These are phyloP conservation scores for Todus mexicanus DNA, from an alignment of 2,797 vertebrate species.

Conservation along the genomic window DNA sequence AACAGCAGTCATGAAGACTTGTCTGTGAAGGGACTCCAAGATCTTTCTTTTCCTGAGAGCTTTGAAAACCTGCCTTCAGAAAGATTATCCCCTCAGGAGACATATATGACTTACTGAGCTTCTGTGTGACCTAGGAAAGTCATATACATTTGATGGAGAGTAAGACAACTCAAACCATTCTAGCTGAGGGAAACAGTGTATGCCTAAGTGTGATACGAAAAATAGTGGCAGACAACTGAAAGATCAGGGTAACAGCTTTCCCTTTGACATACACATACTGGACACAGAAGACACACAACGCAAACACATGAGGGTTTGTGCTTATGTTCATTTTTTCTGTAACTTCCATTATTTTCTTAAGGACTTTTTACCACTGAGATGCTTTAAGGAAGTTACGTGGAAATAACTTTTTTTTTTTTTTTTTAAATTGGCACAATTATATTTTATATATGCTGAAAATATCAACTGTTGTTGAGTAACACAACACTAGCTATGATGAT, in stretches of 20 bases:
- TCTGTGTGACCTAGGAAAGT: not conserved
- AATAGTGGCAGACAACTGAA: not conserved
- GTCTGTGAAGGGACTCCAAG: not conserved
- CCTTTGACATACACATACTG: not conserved
- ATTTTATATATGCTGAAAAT: not conserved
- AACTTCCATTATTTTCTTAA: not conserved
- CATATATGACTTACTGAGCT: not conserved
- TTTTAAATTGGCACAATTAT: not conserved
- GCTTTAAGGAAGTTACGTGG: not conserved
- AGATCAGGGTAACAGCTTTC: not conserved
- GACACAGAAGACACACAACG: not conserved
- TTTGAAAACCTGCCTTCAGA: not conserved
- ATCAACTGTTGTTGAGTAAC: not conserved
- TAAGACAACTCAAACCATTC: not conserved
- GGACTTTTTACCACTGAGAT: not conserved
- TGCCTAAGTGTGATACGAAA: not conserved
- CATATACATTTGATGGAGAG: not conserved
- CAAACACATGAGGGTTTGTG: not conserved
- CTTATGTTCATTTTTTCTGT: not conserved
- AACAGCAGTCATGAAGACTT: not conserved
- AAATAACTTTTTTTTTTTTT: not conserved
- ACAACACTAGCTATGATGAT: not conserved
- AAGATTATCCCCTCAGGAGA: not conserved
- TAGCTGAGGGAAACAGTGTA: not conserved
- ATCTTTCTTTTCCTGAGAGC: not conserved